Base-by-base conservation (phyloP, 2,113 vertebrate species). In the Cyphomyrus discorhynchus region DNA sequence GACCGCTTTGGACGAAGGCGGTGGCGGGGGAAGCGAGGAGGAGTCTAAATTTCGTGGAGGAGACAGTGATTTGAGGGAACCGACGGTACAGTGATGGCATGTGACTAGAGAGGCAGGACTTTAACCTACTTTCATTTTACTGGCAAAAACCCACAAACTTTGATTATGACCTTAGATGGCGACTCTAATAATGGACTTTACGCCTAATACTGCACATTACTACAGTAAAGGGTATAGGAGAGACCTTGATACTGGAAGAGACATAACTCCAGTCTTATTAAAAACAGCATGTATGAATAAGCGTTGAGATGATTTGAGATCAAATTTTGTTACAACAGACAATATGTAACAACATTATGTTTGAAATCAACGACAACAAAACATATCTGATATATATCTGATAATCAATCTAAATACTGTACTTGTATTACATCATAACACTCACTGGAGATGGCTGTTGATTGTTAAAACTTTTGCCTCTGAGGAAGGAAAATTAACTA, bases 1-100 rank as follows among this genome's bases (percentile, higher is more conserved):
- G 6, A 94, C 93, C 80, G 94, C 90, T 92, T 96, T 97, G 88
- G 95, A 90, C 50, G 95, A 89, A 2, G 96, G 96, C 7, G 95
- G 90, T 66, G 93, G 92, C 74, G 96, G 91, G 0, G 95, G 93
- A 92, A 95, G 77, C 31, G 96, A 90, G 45, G 89, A 90, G 46
- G 89, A 84, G 80, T 95, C 95, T 96, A 91, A 35, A 31, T 3
- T 21, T 15, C n/a, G 9, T 27, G 47, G 42, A 70, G 52, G 2
- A 92, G 66, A n/a, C 9, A 10, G 35, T 21, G 39, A 84, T 83
- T 86, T 86, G 21, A 21, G 53, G 0, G 86, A 77, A 39, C 70
- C 1, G 5, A 19, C 27, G n/a, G 13, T 7, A 58, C 8, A 70
- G 62, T 11, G 62, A 31, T 13, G 31, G 70, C 70, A 15, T 42